Conservation (phyloP, 2,797 vertebrate species). For the Xerus rutilus region DNA sequence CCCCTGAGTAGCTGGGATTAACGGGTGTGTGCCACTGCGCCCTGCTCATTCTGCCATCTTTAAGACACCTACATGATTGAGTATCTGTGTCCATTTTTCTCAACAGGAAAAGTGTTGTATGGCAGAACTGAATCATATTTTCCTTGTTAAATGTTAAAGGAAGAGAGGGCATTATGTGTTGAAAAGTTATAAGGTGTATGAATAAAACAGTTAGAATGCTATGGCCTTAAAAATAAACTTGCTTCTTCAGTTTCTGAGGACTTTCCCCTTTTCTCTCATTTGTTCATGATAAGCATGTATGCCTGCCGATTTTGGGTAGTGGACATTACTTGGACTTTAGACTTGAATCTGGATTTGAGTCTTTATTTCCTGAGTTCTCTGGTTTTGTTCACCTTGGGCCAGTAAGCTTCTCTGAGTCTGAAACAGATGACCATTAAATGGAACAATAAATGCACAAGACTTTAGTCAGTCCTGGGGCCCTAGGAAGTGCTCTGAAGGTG, state of each 20-base stretch:
- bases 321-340: not conserved
- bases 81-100: not conserved
- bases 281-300: not conserved
- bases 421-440: constrained; percentile 26
- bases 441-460: not conserved
- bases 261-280: not conserved
- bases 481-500: not conserved
- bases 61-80: not conserved
- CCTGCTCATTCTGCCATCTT: not conserved
- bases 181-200: not conserved
- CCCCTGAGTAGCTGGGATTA: no score
- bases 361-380: constrained; percentile 3
- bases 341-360: not conserved
- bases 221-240: not conserved
- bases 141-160: constrained; percentile 31
- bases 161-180: not conserved
- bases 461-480: not conserved
- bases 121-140: constrained; percentile 35
- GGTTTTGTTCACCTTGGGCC: not conserved
- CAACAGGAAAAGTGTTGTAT: not conserved
- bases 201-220: constrained; percentile 4
- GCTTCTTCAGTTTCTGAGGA: not conserved
- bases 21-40: no score
- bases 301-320: not conserved
- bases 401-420: not conserved